Evolutionary conservation across 2,888 invertebrate genomes (phyloP).

Genomic region (Dendrolimus houi): DNA sequence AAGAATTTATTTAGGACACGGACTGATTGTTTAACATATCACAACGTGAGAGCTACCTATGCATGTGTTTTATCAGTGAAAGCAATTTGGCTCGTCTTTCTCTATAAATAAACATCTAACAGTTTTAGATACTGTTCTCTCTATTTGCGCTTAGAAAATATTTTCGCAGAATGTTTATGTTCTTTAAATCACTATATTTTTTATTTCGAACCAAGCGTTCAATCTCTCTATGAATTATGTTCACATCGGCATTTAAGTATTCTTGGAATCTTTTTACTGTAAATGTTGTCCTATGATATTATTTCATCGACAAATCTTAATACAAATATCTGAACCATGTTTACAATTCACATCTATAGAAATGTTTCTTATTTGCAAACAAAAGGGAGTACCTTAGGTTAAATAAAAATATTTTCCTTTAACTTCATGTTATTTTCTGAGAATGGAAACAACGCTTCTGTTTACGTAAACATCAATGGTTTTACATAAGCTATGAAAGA

Average conservation of each 20-base stretch:
- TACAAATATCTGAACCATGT: no score
- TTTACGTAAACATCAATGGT: neutral
- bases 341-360: no score
- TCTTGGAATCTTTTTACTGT: no score
- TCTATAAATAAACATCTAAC: conserved; percentile 47
- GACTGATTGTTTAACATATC: conserved; percentile 17
- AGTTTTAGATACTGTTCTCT: conserved; percentile 26
- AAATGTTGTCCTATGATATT: no score
- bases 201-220: no score
- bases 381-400: no score
- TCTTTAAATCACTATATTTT: no score
- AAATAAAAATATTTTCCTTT: neutral
- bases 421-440: neutral
- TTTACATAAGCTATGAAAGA: neutral
- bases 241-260: no score
- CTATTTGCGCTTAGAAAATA: conserved; percentile 28
- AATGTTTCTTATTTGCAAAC: no score
- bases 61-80: conserved; percentile 46
- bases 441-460: neutral
- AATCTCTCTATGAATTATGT: no score
- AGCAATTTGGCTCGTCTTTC: conserved; percentile 58
- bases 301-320: no score
- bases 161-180: conserved; percentile 14
- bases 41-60: conserved; percentile 13
- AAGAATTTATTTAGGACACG: conserved; percentile 8